Evolutionary conservation across 2,888 invertebrate genomes (phyloP).

Genomic region (Protonemura montana): DNA sequence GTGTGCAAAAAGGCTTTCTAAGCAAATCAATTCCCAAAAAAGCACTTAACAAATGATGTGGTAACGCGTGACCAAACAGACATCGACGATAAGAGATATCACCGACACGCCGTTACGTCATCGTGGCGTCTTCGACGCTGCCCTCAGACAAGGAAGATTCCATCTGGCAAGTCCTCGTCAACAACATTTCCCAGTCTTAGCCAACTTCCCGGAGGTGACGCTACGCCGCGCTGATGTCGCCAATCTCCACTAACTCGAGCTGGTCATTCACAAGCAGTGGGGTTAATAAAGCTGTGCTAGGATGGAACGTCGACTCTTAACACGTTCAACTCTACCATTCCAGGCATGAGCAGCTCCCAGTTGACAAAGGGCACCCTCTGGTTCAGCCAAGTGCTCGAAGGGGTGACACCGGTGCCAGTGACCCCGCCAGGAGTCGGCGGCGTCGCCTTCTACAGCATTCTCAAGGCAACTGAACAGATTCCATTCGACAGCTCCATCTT

Average conservation of each 20-base stretch:
- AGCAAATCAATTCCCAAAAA: neutral
- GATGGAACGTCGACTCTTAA: neutral
- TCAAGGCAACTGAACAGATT: slow-evolving; percentile 47
- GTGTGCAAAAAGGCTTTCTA: neutral
- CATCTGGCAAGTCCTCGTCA: neutral
- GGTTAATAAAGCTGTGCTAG: neutral
- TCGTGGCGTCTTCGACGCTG: neutral
- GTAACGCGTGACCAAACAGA: neutral
- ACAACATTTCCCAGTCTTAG: neutral
- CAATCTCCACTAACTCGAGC: too few relatives aligned
- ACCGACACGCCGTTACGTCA: neutral
- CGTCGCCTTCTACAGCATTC: slow-evolving; percentile 60
- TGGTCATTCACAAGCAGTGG: too few relatives aligned
- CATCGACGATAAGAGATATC: neutral
- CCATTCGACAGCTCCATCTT: slow-evolving; percentile 44
- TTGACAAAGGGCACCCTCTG: slow-evolving; percentile 10
- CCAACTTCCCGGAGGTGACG: slow-evolving; percentile 23
- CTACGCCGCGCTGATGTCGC: too few relatives aligned
- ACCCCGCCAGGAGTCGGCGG: slow-evolving; percentile 55
- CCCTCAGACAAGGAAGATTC: neutral
- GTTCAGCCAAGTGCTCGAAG: slow-evolving; percentile 7
- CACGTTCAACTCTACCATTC: neutral
- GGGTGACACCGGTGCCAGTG: neutral
- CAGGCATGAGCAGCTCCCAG: slow-evolving; percentile 31
- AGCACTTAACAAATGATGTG: neutral